Conservation (phyloP, 1,140 invertebrate species). For the Oncopodura yosiiana region DNA sequence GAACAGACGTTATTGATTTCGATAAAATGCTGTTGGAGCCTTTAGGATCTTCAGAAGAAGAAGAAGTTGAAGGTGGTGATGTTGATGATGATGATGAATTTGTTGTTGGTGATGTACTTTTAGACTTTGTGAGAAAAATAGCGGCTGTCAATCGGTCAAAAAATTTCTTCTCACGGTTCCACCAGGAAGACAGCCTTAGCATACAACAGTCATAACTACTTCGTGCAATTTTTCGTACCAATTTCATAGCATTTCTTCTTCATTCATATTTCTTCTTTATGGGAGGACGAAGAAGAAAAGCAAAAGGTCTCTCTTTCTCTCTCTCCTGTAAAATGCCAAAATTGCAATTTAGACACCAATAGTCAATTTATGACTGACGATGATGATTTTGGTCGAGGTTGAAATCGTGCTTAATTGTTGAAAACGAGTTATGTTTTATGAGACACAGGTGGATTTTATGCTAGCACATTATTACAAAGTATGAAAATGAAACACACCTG, state of each 20-base stretch:
- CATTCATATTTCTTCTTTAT: background rate
- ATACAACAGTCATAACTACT: conserved; percentile 13
- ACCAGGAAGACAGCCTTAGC: conserved; percentile 7
- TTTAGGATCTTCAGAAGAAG: background rate
- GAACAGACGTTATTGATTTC: background rate
- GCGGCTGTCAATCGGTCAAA: conserved; percentile 7
- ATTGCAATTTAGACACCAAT: background rate
- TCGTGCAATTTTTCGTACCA: conserved; percentile 10
- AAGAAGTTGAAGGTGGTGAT: background rate
- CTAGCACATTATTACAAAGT: too few species aligned
- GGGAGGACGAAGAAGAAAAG: too few species aligned
- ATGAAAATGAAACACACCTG: too few species aligned
- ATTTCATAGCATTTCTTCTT: conserved; percentile 11
- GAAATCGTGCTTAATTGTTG: too few species aligned
- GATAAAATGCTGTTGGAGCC: background rate
- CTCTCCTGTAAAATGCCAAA: background rate
- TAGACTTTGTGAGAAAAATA: background rate
- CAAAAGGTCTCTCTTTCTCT: background rate
- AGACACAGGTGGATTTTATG: too few species aligned
- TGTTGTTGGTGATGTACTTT: background rate
- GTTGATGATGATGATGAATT: background rate
- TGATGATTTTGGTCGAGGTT: too few species aligned
- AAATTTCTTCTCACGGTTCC: background rate
- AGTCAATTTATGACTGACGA: background rate
- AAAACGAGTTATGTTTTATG: too few species aligned